Evolutionary conservation across 2,797 vertebrate species (phyloP).

Genomic region (Falco concolor): DNA sequence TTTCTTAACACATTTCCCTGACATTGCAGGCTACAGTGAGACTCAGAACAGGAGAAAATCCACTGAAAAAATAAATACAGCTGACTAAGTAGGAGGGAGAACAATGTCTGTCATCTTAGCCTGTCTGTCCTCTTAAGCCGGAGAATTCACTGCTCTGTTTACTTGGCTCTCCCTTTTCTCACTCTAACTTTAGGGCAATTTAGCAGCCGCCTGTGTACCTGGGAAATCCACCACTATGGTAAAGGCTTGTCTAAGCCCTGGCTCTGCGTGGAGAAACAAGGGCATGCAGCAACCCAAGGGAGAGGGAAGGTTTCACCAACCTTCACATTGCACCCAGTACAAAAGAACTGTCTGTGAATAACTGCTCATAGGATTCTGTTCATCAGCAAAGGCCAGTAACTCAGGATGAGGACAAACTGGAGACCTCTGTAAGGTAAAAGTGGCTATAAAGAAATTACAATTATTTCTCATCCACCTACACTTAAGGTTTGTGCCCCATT

Average conservation of each 20-base stretch:
- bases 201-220: neutral
- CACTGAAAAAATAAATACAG: neutral
- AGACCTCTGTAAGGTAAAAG: neutral
- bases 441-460: neutral
- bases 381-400: neutral
- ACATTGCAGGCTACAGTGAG: neutral
- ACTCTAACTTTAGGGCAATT: neutral
- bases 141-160: neutral
- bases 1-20: neutral
- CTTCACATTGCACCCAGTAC: neutral
- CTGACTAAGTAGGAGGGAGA: neutral
- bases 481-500: neutral
- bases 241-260: neutral
- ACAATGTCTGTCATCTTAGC: constrained; percentile 11
- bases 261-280: neutral
- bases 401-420: neutral
- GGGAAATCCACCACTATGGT: neutral
- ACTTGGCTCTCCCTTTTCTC: neutral
- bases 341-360: neutral
- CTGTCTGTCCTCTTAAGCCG: neutral
- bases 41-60: neutral
- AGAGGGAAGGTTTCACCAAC: neutral
- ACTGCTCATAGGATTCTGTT: neutral
- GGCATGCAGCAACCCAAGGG: neutral
- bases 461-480: neutral